Evolutionary conservation across 2,888 invertebrate species (phyloP).

Genomic region (Conomelus anceps): DNA sequence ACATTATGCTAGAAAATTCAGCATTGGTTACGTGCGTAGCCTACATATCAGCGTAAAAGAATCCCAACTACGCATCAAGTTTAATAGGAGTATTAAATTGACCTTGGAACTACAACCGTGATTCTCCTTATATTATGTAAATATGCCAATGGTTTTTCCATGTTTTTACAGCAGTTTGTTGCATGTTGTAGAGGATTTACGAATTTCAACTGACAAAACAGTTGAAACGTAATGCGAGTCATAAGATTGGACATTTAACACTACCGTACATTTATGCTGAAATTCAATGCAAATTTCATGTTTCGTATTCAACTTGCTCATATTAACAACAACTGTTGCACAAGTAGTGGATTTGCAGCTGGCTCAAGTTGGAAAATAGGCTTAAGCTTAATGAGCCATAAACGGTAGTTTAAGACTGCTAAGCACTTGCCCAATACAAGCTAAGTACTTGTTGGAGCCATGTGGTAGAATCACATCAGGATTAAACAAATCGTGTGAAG

Average conservation of each 20-base stretch:
- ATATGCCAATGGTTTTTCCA: not conserved
- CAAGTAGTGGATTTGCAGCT: not conserved
- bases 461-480: not conserved
- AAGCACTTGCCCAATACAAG: not conserved
- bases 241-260: not conserved
- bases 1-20: not conserved
- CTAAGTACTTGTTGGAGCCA: not conserved
- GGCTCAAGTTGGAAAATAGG: not conserved
- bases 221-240: not conserved
- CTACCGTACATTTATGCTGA: not conserved
- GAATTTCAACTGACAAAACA: not conserved
- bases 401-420: not conserved
- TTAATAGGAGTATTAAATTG: not conserved
- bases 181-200: not conserved
- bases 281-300: not conserved
- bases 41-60: not conserved
- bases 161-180: not conserved
- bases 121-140: not conserved
- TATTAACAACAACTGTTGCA: not conserved
- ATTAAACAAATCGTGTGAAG: not conserved
- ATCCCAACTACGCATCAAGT: not conserved
- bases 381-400: not conserved
- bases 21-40: not conserved
- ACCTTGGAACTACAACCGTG: not conserved
- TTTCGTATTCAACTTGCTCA: not conserved